A percentile compares a stretch with the other conserved stretches of the same genome.
phyloP scores from a whole-genome alignment of 2,888 invertebrate species.

The Drosophila nigricruria region DNA sequence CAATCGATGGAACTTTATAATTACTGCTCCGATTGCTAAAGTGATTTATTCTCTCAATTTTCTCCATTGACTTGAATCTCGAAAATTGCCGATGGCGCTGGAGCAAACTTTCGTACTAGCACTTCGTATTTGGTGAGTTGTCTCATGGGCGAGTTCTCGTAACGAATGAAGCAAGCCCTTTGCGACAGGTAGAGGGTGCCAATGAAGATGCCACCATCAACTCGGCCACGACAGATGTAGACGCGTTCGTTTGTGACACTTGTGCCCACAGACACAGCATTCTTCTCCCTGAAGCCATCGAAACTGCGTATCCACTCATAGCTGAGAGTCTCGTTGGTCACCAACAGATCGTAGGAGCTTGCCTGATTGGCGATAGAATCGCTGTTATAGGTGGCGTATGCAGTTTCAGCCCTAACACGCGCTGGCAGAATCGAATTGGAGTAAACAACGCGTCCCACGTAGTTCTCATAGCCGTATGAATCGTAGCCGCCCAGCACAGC shows the following conservation, averaged over 20 bases:
- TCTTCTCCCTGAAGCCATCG: constrained; percentile 38
- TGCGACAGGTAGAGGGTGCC: constrained; percentile 41
- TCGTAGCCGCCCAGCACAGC: constrained; percentile 53
- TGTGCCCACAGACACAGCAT: constrained; percentile 37
- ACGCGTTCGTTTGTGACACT: constrained; percentile 45
- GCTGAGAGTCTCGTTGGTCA: constrained; percentile 28
- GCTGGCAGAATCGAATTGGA: constrained; percentile 42
- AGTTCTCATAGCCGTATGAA: constrained; percentile 52
- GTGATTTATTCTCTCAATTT: neutral
- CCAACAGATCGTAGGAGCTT: constrained; percentile 27
- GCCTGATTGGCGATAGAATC: neutral
- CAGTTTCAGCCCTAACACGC: constrained; percentile 52
- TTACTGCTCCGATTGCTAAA: neutral
- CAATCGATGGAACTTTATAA: neutral
- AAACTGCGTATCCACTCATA: no score
- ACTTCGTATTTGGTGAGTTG: constrained; percentile 54
- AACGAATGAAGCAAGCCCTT: constrained; percentile 41
- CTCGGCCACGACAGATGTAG: constrained; percentile 44
- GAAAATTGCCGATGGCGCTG: neutral
- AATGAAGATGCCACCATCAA: constrained; percentile 34
- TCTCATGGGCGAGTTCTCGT: constrained; percentile 37
- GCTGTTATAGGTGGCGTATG: constrained; percentile 40
- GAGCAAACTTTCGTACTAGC: constrained; percentile 18
- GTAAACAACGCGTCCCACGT: constrained; percentile 62
- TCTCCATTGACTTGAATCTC: neutral